These are phyloP conservation scores for Physeter macrocephalus DNA, from an alignment of 2,113 vertebrate genomes.

Conservation along the genomic window DNA sequence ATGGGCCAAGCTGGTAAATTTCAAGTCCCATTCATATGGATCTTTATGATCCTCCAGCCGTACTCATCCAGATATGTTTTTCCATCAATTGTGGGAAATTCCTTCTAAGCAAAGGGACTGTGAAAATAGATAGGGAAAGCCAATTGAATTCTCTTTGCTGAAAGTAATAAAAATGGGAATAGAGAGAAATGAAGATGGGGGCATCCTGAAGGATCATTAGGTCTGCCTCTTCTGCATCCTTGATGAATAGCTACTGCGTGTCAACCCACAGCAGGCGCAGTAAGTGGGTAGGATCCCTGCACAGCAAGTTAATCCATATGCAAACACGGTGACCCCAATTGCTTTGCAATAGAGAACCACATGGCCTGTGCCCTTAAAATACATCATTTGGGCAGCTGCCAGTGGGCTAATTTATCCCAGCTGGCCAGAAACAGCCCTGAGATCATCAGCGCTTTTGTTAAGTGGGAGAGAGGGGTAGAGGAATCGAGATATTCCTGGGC, in stretches of 20 bases:
- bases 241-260: conserved; percentile 18
- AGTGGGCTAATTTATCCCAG: conserved; percentile 74
- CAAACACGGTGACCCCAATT: conserved; percentile 73
- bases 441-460: conserved; percentile 75
- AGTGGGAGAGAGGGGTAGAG: conserved; percentile 71
- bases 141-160: conserved; percentile 4
- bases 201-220: background rate
- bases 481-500: conserved; percentile 73
- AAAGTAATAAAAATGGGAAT: conserved; percentile 43
- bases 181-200: conserved; percentile 39
- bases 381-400: conserved; percentile 75
- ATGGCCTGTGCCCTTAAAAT: conserved; percentile 75
- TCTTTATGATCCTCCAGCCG: background rate
- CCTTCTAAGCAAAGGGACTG: conserved; percentile 3
- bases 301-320: conserved; percentile 70
- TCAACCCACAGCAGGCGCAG: background rate
- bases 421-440: conserved; percentile 72
- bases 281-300: conserved; percentile 37
- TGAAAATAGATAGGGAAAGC: background rate
- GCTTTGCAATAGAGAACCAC: conserved; percentile 69
- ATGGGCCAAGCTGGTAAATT: background rate
- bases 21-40: background rate
- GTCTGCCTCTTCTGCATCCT: conserved; percentile 60
- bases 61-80: background rate
- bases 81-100: background rate